Conservation (phyloP, 2,797 vertebrate genomes). For the Merluccius polli region DNA sequence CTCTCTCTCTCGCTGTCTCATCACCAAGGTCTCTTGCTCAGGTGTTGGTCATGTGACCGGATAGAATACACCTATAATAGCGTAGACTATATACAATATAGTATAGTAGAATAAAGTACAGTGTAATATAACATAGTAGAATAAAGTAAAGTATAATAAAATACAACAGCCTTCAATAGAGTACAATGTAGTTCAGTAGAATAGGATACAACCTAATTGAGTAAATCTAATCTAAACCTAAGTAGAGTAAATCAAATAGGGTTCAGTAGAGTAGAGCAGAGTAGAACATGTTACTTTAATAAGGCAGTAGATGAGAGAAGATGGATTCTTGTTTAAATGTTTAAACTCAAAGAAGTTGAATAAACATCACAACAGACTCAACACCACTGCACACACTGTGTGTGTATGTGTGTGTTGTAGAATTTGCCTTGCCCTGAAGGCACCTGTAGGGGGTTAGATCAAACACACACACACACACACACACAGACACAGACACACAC, state of each 20-base stretch:
- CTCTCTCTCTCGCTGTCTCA: not conserved
- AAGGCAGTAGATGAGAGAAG: not conserved
- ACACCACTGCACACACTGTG: not conserved
- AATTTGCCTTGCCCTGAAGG: not conserved
- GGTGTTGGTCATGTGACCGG: too few relatives aligned
- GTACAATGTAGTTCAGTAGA: not conserved
- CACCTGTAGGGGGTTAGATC: constrained; percentile 28
- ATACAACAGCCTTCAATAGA: too few relatives aligned
- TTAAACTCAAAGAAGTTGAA: not conserved
- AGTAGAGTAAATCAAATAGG: not conserved
- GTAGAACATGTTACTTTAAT: not conserved
- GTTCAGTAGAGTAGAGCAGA: not conserved
- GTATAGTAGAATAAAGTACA: not conserved
- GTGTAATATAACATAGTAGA: too few relatives aligned
- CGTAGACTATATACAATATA: not conserved
- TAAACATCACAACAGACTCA: not conserved
- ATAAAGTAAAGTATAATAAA: not conserved
- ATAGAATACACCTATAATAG: too few relatives aligned
- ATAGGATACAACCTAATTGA: not conserved
- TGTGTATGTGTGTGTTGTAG: not conserved
- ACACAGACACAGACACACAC: constrained; percentile 27
- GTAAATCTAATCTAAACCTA: not conserved
- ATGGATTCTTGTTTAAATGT: not conserved
- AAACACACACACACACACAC: constrained; percentile 11
- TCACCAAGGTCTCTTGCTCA: too few relatives aligned